phyloP scores from a whole-genome alignment of 1,140 invertebrate genomes.

The Psilanteris sp. region DNA sequence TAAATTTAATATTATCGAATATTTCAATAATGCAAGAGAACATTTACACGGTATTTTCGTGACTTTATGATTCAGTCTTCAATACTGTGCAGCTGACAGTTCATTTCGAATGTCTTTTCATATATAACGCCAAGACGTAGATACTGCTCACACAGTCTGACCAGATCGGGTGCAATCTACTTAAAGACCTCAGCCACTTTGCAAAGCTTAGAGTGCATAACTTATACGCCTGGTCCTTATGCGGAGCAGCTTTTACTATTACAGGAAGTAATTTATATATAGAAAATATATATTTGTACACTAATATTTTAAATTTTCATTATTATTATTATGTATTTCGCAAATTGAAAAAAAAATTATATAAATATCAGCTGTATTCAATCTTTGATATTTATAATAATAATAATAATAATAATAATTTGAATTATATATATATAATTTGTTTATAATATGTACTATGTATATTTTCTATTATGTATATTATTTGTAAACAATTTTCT shows the following conservation, averaged over 20 bases:
- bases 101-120: slow-evolving; percentile 16
- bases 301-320: too few species aligned
- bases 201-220: slow-evolving; percentile 32
- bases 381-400: too few species aligned
- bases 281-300: too few species aligned
- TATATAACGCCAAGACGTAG: slow-evolving; percentile 20
- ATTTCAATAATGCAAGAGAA: not conserved
- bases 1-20: too few species aligned
- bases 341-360: too few species aligned
- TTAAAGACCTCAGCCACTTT: slow-evolving; percentile 24
- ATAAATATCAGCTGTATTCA: too few species aligned
- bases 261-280: slow-evolving; percentile 5
- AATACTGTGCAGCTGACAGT: slow-evolving; percentile 3
- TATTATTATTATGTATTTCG: too few species aligned
- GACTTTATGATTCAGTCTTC: slow-evolving; percentile 9
- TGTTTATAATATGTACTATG: too few species aligned
- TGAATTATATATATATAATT: too few species aligned
- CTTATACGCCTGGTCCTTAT: slow-evolving; percentile 16
- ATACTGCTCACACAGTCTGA: slow-evolving; percentile 24
- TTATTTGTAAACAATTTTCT: too few species aligned
- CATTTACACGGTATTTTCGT: not conserved
- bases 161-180: slow-evolving; percentile 33
- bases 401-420: too few species aligned
- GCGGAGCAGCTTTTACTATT: slow-evolving; percentile 7
- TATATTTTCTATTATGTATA: too few species aligned